A percentile compares a stretch with the other conserved stretches of the same genome.
Conservation (phyloP, 1,140 invertebrate species). For the Hormaphis cornu region DNA sequence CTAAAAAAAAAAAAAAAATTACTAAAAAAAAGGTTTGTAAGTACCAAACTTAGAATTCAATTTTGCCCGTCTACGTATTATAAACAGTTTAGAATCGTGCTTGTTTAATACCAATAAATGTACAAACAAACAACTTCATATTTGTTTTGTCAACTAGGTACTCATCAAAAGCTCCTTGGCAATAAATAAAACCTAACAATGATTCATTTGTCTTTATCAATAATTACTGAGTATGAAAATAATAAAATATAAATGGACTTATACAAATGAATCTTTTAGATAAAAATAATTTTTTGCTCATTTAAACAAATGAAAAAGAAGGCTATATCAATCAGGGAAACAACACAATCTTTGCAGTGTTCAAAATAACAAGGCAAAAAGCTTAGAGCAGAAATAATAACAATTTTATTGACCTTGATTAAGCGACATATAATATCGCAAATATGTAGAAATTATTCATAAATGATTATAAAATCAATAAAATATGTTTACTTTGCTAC, state of each 20-base stretch:
- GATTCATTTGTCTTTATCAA: conserved; percentile 5
- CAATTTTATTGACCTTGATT: neutral
- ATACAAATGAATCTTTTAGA: neutral
- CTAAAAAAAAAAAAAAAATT: no score
- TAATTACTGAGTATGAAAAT: neutral
- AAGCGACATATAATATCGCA: neutral
- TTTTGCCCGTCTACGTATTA: no score
- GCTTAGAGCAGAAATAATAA: neutral
- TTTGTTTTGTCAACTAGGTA: neutral
- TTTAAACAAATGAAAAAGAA: conserved; percentile 5
- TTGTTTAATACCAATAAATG: no score
- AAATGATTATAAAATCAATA: neutral
- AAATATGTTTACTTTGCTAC: neutral
- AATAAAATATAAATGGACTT: neutral
- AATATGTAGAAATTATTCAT: neutral
- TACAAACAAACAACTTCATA: no score
- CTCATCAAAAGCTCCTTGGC: conserved; percentile 19
- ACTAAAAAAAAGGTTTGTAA: no score
- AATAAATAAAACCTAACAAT: conserved; percentile 2
- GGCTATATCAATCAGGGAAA: conserved; percentile 31
- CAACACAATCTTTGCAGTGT: neutral
- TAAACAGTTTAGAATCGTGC: no score
- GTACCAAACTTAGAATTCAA: no score
- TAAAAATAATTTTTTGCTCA: neutral
- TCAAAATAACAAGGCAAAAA: conserved; percentile 4